phyloP scores from a whole-genome alignment of 2,888 invertebrate species.

The Ypsolopha scabrella region DNA sequence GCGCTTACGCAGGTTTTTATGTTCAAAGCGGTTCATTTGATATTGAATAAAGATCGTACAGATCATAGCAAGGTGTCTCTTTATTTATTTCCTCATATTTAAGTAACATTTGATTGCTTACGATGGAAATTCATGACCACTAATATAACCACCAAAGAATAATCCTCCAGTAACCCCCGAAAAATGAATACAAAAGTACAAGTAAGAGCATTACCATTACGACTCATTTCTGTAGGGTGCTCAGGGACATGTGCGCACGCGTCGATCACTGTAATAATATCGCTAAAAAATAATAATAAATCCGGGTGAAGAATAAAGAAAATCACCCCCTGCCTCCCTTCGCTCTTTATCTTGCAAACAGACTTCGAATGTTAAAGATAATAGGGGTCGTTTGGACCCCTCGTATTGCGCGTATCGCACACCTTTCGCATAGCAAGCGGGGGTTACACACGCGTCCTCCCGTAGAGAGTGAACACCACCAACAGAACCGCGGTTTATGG shows the following conservation, averaged over 20 bases:
- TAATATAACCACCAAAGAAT: not conserved
- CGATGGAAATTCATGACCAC: not conserved
- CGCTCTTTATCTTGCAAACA: slow-evolving; percentile 69
- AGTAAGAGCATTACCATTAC: slow-evolving; percentile 48
- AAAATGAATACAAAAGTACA: slow-evolving; percentile 13
- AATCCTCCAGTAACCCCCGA: not conserved
- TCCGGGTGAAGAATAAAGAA: slow-evolving; percentile 70
- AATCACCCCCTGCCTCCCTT: slow-evolving; percentile 63
- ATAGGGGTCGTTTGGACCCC: slow-evolving; percentile 59
- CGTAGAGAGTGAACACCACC: not conserved
- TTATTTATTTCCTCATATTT: no score
- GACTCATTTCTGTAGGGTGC: slow-evolving; percentile 37
- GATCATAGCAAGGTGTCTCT: no score
- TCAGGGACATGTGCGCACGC: slow-evolving; percentile 65
- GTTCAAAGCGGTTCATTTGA: no score
- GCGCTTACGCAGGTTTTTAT: no score
- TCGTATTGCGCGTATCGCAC: slow-evolving; percentile 30
- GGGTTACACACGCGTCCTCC: slow-evolving; percentile 25
- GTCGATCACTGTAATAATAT: slow-evolving; percentile 68
- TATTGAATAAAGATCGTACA: no score
- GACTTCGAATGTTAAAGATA: slow-evolving; percentile 68
- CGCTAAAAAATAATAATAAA: slow-evolving; percentile 69
- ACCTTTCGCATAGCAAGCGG: slow-evolving; percentile 48
- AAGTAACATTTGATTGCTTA: no score
- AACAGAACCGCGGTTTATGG: no score